Percentiles rank a stretch among this genome's conserved stretches.
Conservation (phyloP, 2,113 vertebrate species). For the Condylura cristata region DNA sequence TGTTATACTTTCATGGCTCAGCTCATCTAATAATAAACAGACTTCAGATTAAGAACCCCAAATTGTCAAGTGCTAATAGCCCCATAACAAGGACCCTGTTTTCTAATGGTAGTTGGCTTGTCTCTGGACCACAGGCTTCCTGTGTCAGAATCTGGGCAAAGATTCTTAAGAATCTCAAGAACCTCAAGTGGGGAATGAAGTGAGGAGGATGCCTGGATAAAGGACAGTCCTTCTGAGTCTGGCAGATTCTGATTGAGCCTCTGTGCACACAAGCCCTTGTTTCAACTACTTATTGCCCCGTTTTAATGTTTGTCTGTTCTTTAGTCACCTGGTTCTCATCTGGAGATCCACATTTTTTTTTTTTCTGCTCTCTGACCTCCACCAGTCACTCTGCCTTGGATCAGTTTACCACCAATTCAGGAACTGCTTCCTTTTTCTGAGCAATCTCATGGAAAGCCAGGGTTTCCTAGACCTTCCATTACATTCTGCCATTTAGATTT, state of each 20-base stretch:
- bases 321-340: constrained; percentile 45
- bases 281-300: constrained; percentile 41
- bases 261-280: constrained; percentile 13
- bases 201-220: neutral
- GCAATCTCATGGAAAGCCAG: constrained; percentile 21
- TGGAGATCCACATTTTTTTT: neutral
- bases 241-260: constrained; percentile 17
- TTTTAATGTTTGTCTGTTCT: constrained; percentile 39
- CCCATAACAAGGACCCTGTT: neutral
- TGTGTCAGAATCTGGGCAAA: constrained; percentile 27
- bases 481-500: neutral
- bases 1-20: neutral
- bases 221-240: constrained; percentile 9
- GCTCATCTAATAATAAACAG: neutral
- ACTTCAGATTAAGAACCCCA: neutral
- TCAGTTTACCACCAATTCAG: constrained; percentile 31
- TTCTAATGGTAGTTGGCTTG: neutral
- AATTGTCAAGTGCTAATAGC: neutral
- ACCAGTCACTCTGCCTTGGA: constrained; percentile 36
- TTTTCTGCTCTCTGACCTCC: constrained; percentile 21
- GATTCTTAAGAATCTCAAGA: neutral
- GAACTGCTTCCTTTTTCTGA: neutral
- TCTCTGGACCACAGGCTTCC: neutral
- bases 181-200: neutral
- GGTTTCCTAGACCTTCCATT: constrained; percentile 8